Conservation (phyloP, 1,140 invertebrate species). For the Stegodyphus dumicola region DNA sequence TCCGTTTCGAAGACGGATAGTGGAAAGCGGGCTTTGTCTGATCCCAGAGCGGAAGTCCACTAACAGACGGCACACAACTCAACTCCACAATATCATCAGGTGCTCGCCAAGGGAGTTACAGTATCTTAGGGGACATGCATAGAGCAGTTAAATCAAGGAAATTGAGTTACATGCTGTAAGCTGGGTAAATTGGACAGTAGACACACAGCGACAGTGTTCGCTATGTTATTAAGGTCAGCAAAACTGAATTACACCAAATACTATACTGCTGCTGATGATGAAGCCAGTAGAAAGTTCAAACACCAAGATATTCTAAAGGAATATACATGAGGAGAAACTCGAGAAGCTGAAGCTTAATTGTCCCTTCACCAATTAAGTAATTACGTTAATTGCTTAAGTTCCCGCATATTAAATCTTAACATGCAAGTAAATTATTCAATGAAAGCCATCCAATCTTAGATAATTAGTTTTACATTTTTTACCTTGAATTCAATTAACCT, state of each 20-base stretch:
- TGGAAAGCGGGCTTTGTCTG: slow-evolving; percentile 47
- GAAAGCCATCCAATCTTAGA: too few relatives aligned
- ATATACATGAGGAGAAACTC: not conserved
- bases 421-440: too few relatives aligned
- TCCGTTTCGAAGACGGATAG: slow-evolving; percentile 48
- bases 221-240: not conserved
- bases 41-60: slow-evolving; percentile 34
- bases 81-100: slow-evolving; percentile 46
- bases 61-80: slow-evolving; percentile 24
- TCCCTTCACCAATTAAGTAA: not conserved
- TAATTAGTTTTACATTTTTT: too few relatives aligned
- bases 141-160: slow-evolving; percentile 35
- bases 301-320: slow-evolving; percentile 8
- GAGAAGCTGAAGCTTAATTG: slow-evolving; percentile 4
- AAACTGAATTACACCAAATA: not conserved
- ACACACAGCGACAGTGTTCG: not conserved
- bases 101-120: slow-evolving; percentile 22
- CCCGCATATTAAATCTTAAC: too few relatives aligned
- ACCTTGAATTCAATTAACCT: too few relatives aligned
- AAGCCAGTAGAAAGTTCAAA: not conserved
- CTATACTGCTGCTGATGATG: slow-evolving; percentile 9
- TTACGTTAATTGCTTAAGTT: too few relatives aligned
- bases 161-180: slow-evolving; percentile 43
- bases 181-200: slow-evolving; percentile 35
- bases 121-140: slow-evolving; percentile 37